Conservation (phyloP, 2,888 invertebrate species). For the Tinea semifulvella region DNA sequence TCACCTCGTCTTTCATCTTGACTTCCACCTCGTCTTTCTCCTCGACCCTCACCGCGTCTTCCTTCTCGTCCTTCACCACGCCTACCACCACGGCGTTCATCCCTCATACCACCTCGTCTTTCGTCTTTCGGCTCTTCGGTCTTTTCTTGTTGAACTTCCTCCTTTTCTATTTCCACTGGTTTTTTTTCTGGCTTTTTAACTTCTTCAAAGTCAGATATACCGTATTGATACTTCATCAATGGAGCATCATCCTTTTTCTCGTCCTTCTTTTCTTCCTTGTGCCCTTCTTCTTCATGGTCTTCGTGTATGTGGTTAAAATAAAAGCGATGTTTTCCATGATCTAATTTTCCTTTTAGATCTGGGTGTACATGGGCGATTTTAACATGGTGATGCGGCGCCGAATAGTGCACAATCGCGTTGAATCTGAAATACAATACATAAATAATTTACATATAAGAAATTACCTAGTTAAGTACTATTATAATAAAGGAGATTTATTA, state of each 20-base stretch:
- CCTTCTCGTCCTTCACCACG: background rate
- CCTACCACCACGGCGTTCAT: conserved; percentile 4
- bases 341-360: conserved; percentile 6
- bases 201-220: background rate
- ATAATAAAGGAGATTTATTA: background rate
- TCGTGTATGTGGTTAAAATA: conserved; percentile 11
- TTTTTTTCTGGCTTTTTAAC: conserved; percentile 11
- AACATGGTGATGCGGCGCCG: conserved; percentile 60
- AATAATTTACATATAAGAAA: background rate
- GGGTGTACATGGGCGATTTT: conserved; percentile 35
- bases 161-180: conserved; percentile 11
- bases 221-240: conserved; percentile 10
- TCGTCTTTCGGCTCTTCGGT: background rate
- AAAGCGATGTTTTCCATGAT: conserved; percentile 7
- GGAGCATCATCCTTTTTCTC: background rate
- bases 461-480: background rate
- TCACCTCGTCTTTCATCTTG: conserved; percentile 1
- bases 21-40: conserved; percentile 15
- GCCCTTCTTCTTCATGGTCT: background rate
- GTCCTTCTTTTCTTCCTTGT: background rate
- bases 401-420: conserved; percentile 67
- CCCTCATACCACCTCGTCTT: conserved; percentile 16
- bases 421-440: conserved; percentile 52
- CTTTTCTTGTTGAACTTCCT: background rate
- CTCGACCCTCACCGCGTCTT: conserved; percentile 14